phyloP scores from a whole-genome alignment of 2,113 vertebrate species.

The Xiphorhynchus elegans region DNA sequence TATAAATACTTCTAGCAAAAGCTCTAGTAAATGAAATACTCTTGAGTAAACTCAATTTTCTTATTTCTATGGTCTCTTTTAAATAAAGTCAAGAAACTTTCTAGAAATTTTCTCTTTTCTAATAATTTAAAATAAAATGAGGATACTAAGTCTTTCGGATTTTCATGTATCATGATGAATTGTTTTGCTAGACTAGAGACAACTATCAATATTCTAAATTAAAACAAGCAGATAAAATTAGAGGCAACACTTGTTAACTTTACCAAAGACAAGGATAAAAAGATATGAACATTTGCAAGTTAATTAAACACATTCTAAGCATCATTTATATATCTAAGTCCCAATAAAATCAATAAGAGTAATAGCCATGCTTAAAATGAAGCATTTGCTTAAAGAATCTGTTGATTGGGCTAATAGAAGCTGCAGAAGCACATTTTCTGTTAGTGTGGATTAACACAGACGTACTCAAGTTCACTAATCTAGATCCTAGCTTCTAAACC shows the following conservation, averaged over 20 bases:
- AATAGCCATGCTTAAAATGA: neutral
- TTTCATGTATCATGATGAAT: neutral
- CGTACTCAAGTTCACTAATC: neutral
- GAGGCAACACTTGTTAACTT: neutral
- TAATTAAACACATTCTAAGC: neutral
- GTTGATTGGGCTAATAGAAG: neutral
- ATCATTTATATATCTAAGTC: neutral
- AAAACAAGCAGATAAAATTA: neutral
- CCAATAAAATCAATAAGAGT: neutral
- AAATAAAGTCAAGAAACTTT: neutral
- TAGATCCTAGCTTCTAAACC: neutral
- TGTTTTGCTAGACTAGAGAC: neutral
- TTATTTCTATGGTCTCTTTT: neutral
- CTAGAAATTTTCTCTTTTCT: neutral
- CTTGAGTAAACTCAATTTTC: neutral
- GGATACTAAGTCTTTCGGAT: neutral
- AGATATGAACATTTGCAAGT: accelerated
- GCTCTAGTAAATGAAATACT: neutral
- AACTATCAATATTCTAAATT: neutral
- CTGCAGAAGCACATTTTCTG: neutral
- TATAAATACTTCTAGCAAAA: neutral
- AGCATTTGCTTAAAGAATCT: neutral
- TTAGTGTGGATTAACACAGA: neutral
- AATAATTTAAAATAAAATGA: neutral
- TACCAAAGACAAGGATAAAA: neutral